These are phyloP conservation scores for Conus betulinus DNA, from an alignment of 1,140 invertebrate species.

Conservation along the genomic window DNA sequence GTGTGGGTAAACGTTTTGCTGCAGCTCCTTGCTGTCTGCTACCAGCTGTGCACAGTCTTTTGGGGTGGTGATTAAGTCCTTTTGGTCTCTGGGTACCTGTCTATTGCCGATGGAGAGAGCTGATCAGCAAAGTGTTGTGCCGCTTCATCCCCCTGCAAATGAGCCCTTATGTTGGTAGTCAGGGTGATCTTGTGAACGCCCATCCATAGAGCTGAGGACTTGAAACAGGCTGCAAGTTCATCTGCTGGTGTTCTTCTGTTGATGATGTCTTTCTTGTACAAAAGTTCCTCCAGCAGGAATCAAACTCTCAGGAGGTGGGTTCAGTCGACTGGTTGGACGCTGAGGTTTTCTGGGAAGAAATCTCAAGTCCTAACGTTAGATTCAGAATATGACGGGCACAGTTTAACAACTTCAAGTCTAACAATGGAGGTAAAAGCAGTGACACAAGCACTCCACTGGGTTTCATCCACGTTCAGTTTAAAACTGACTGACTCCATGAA, in stretches of 20 bases:
- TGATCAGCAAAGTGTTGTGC: background rate
- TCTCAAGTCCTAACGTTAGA: no score
- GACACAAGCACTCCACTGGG: no score
- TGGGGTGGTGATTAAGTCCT: background rate
- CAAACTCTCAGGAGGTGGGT: no score
- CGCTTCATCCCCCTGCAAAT: background rate
- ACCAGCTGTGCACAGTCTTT: background rate
- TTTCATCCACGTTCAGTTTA: no score
- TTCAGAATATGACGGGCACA: no score
- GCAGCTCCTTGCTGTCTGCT: background rate
- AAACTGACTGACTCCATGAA: no score
- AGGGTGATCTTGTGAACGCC: slow-evolving; percentile 42
- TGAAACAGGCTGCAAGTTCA: slow-evolving; percentile 57
- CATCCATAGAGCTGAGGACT: slow-evolving; percentile 56
- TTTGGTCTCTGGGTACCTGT: background rate
- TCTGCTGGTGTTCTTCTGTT: slow-evolving; percentile 22
- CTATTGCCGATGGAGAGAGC: slow-evolving; percentile 9
- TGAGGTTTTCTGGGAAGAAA: no score
- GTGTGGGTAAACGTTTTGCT: background rate
- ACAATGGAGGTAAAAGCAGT: no score
- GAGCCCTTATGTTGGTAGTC: slow-evolving; percentile 16
- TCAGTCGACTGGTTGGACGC: no score
- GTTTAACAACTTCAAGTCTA: no score
- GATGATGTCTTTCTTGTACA: no score
- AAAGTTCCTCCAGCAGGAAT: no score